phyloP scores from a whole-genome alignment of 2,888 invertebrate species.

The Hirtodrosophila duncani region DNA sequence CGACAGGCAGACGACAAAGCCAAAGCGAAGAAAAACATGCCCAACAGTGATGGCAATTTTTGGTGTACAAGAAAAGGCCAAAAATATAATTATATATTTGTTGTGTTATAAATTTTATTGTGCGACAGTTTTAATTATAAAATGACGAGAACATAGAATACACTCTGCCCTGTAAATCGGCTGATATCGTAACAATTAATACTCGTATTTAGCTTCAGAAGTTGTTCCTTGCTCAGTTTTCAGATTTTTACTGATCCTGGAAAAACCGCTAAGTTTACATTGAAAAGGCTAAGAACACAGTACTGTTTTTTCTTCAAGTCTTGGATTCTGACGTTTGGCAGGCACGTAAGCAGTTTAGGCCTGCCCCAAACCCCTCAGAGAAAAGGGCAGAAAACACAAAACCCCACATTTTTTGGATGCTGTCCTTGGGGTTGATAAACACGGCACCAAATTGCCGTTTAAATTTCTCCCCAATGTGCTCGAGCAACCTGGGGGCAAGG shows the following conservation, averaged over 20 bases:
- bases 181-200: too few relatives aligned
- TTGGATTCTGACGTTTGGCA: conserved; percentile 36
- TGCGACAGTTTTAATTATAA: too few relatives aligned
- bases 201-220: too few relatives aligned
- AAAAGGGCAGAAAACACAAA: conserved; percentile 37
- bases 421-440: conserved; percentile 71
- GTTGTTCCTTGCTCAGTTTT: too few relatives aligned
- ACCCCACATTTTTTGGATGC: conserved; percentile 42
- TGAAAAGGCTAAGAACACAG: too few relatives aligned
- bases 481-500: conserved; percentile 37
- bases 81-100: not conserved
- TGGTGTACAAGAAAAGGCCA: not conserved
- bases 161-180: too few relatives aligned
- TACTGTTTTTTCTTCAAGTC: not conserved
- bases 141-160: too few relatives aligned
- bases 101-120: too few relatives aligned
- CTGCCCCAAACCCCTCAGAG: not conserved
- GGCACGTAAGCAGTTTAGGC: conserved; percentile 66
- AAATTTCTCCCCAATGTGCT: conserved; percentile 64
- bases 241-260: too few relatives aligned
- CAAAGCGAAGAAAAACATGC: conserved; percentile 27
- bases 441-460: conserved; percentile 71
- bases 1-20: conserved; percentile 33
- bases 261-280: too few relatives aligned
- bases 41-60: conserved; percentile 8